Evolutionary conservation across 2,113 vertebrate genomes (phyloP), one percentile per base, ranked within the genome.

Genomic region (Smithornis capensis): DNA sequence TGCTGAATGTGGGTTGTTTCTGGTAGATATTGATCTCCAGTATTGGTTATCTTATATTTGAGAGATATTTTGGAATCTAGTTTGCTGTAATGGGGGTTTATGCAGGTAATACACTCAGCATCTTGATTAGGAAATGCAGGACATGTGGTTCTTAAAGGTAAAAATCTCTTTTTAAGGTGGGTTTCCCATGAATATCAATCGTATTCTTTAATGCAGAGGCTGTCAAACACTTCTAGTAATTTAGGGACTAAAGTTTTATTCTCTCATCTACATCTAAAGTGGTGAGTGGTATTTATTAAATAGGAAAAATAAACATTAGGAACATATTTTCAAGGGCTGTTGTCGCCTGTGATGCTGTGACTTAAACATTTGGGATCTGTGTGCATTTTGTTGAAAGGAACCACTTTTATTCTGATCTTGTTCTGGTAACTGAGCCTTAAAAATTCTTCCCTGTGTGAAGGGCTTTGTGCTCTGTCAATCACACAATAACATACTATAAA

Each of bases 1-100:
- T 95, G 25, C 49, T 59, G 49, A 76, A 82, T 25, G 35, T 73
- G 65, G 93, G 70, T 75, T 97, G 8, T 94, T 91, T 94, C 74
- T 92, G 55, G 83, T 21, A 94, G 71, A 85, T 95, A 95, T 0
- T 19, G 55, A 96, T 94, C 73, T 88, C 71, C 78, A 81, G 0
- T 89, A 45, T 94, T 84, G 95, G 29, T 94, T 93, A 76, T 68
- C 74, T 84, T 86, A 14, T 63, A 31, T 70, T 80, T 75, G 70
- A 94, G 75, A 53, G 84, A 68, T 28, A 9, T 69, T 59, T 89
- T 47, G 27, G 5, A 84, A 93, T 88, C 57, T n/a, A n/a, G n/a
- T n/a, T n/a, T 89, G 63, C 77, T 73, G 77, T 63, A 40, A 53
- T 28, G 50, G 60, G 76, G 29, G 17, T 21, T 90, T 57, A 3